Conservation (phyloP, 1,140 invertebrate genomes). For the Neoseiulus cucumeris region DNA sequence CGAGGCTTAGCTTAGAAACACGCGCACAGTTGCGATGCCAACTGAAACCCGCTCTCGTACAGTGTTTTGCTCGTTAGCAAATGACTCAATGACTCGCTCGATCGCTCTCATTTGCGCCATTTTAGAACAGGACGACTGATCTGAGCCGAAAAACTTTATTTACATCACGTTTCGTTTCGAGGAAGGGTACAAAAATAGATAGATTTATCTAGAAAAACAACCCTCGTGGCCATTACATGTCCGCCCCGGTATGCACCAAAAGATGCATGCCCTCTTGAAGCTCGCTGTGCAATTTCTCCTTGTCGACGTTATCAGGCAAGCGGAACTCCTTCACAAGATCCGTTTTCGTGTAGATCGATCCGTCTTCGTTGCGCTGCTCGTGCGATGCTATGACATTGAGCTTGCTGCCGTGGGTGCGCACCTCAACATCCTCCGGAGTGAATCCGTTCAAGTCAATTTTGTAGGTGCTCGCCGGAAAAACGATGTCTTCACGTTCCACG, state of each 20-base stretch:
- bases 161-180: too few relatives aligned
- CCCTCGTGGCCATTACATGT: not conserved
- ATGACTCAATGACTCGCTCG: too few relatives aligned
- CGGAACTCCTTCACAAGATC: not conserved
- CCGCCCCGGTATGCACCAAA: not conserved
- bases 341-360: not conserved
- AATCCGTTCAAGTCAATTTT: not conserved
- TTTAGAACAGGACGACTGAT: too few relatives aligned
- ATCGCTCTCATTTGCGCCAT: too few relatives aligned
- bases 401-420: not conserved
- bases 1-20: too few relatives aligned
- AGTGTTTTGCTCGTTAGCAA: too few relatives aligned
- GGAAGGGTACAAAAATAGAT: too few relatives aligned
- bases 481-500: conserved; percentile 1
- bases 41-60: too few relatives aligned
- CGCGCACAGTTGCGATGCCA: too few relatives aligned
- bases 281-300: not conserved
- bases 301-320: not conserved
- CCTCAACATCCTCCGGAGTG: not conserved
- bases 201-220: too few relatives aligned
- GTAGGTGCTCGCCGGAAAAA: not conserved
- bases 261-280: conserved; percentile 4
- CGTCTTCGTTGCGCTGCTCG: conserved; percentile 6
- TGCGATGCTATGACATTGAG: not conserved
- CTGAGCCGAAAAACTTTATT: too few relatives aligned